These are phyloP conservation scores for Polypedilum vanderplanki DNA, from an alignment of 1,140 invertebrate genomes.

Conservation along the genomic window DNA sequence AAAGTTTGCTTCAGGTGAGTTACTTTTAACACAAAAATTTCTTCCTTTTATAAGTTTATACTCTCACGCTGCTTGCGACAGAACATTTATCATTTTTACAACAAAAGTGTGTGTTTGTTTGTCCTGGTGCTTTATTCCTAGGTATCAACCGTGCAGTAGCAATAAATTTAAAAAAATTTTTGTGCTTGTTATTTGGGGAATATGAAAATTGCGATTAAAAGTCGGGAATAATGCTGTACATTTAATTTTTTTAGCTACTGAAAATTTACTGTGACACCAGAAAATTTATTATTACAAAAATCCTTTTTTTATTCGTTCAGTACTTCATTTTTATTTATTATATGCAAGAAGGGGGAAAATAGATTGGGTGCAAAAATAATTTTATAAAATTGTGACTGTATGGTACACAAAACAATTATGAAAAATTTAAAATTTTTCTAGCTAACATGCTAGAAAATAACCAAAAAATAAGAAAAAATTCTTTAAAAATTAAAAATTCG, in stretches of 20 bases:
- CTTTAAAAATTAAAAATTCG: too few relatives aligned
- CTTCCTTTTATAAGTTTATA: neutral
- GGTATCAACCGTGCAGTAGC: constrained; percentile 8
- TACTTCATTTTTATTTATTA: too few relatives aligned
- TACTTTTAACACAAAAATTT: constrained; percentile 20
- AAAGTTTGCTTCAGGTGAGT: constrained; percentile 36
- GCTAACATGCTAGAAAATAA: too few relatives aligned
- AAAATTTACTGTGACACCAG: constrained; percentile 11
- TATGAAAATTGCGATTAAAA: neutral
- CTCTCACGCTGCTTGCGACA: neutral
- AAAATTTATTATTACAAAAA: constrained; percentile 15
- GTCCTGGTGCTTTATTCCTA: constrained; percentile 6
- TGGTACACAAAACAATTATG: too few relatives aligned
- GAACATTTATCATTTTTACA: constrained; percentile 27
- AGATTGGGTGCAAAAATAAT: too few relatives aligned
- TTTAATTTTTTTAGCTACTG: neutral
- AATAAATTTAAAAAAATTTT: neutral
- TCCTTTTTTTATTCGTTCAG: too few relatives aligned
- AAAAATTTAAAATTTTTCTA: too few relatives aligned
- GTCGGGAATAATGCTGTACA: neutral
- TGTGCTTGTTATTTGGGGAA: neutral
- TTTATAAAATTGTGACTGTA: too few relatives aligned
- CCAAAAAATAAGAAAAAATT: too few relatives aligned
- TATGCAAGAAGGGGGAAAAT: too few relatives aligned
- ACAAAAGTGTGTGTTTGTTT: too few relatives aligned